Conservation (phyloP, 2,888 invertebrate genomes). For the Metalampra italica region DNA sequence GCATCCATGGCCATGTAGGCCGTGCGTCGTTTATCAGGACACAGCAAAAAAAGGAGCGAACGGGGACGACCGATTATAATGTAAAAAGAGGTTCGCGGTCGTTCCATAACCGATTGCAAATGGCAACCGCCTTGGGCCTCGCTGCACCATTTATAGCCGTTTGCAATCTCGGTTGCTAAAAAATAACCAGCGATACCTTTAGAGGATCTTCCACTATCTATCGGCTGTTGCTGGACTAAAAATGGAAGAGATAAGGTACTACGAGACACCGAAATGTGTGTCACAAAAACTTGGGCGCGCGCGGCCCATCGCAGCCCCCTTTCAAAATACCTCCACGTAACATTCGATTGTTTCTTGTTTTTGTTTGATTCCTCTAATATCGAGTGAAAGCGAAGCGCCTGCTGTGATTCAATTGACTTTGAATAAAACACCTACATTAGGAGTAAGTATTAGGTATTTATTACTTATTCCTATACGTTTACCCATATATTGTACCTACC, state of each 20-base stretch:
- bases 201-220: slow-evolving; percentile 54
- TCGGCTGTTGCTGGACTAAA: slow-evolving; percentile 43
- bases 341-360: slow-evolving; percentile 38
- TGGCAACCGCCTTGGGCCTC: slow-evolving; percentile 67
- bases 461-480: not conserved
- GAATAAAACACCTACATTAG: not conserved
- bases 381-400: not conserved
- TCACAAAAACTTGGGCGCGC: slow-evolving; percentile 23
- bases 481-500: no score
- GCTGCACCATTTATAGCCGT: slow-evolving; percentile 68
- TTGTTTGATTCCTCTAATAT: slow-evolving; percentile 21
- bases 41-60: slow-evolving; percentile 56
- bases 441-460: not conserved
- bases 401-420: not conserved
- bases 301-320: slow-evolving; percentile 28
- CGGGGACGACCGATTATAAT: slow-evolving; percentile 71
- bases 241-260: slow-evolving; percentile 46
- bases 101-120: slow-evolving; percentile 78
- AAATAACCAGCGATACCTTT: slow-evolving; percentile 65
- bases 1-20: slow-evolving; percentile 48
- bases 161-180: slow-evolving; percentile 70
- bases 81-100: slow-evolving; percentile 73
- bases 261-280: slow-evolving; percentile 36
- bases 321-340: slow-evolving; percentile 58
- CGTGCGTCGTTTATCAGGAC: slow-evolving; percentile 44